Conservation (phyloP, 2,888 invertebrate genomes). For the Heteropelma amictum region DNA sequence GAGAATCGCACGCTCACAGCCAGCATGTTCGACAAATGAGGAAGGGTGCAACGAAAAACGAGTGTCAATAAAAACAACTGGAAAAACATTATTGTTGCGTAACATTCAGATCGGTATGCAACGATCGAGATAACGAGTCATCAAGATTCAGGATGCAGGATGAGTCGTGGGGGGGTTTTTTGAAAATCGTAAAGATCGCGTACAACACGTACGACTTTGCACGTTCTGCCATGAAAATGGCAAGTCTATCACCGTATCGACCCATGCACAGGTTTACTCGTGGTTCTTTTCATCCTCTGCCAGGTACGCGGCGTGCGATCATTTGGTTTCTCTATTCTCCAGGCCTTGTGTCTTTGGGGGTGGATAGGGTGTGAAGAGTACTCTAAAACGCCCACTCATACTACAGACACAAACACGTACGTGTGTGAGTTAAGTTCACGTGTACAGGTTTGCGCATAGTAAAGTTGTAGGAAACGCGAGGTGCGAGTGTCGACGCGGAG, state of each 20-base stretch:
- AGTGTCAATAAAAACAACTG: no score
- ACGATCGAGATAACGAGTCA: no score
- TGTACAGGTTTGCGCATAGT: neutral
- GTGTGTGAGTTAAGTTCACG: neutral
- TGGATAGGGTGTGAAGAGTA: neutral
- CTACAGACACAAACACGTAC: no score
- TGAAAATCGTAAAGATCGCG: slow-evolving; percentile 26
- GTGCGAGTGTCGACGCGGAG: slow-evolving; percentile 10
- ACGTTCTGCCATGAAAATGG: slow-evolving; percentile 42
- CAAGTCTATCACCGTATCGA: slow-evolving; percentile 59
- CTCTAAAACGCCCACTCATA: no score
- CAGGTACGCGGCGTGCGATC: neutral
- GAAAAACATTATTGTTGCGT: no score
- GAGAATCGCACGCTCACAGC: no score
- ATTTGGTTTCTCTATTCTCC: slow-evolving; percentile 10
- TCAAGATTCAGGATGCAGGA: no score
- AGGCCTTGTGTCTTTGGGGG: slow-evolving; percentile 18
- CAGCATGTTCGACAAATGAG: no score
- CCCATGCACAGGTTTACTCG: slow-evolving; percentile 55
- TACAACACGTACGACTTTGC: slow-evolving; percentile 55
- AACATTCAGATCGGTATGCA: no score
- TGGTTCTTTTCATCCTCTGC: no score
- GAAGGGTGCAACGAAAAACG: no score
- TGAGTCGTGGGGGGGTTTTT: slow-evolving; percentile 7
- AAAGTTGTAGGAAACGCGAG: neutral